Conservation (phyloP, 2,113 vertebrate species). For the Callithrix jacchus region DNA sequence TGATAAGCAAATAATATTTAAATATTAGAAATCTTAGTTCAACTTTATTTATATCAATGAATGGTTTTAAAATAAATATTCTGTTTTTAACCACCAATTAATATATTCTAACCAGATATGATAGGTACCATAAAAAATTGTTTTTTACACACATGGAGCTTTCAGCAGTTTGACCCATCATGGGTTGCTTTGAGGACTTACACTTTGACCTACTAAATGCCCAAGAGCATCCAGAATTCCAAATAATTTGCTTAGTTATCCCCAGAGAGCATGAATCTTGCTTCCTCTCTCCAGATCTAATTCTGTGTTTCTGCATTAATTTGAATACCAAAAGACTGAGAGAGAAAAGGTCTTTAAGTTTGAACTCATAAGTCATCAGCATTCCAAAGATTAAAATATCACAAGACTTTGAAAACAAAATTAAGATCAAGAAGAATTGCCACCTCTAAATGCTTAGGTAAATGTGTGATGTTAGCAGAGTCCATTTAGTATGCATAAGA, state of each 20-base stretch:
- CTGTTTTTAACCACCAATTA: background rate
- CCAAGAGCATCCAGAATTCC: background rate
- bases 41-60: background rate
- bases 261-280: background rate
- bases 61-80: background rate
- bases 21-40: background rate
- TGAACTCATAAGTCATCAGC: background rate
- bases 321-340: background rate
- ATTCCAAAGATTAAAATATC: constrained; percentile 7
- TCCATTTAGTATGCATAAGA: background rate
- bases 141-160: background rate
- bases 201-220: background rate
- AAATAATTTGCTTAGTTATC: background rate
- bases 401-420: background rate
- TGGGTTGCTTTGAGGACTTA: background rate
- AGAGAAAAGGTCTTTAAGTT: background rate
- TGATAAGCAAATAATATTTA: background rate
- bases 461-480: background rate
- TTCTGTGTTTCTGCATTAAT: background rate
- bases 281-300: background rate
- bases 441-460: background rate
- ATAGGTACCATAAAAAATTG: background rate
- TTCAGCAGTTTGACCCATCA: background rate
- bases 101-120: background rate
- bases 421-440: background rate